Percentiles rank a stretch among this genome's conserved stretches.
Evolutionary conservation across 2,888 invertebrate species (phyloP).

Genomic region (Zootermopsis nevadensis): DNA sequence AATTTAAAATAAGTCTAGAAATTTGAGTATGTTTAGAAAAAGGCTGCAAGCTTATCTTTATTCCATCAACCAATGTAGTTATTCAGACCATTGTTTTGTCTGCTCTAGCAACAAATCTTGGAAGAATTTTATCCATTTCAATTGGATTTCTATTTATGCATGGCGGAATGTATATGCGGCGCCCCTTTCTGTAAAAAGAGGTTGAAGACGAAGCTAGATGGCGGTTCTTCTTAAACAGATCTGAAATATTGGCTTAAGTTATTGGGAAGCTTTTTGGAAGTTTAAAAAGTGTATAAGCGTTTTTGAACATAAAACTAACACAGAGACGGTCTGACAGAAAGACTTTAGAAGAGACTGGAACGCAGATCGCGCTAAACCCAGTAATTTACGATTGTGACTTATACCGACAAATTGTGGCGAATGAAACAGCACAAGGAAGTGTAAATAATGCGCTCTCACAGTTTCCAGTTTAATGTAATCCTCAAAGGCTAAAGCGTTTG

Average conservation of each 20-base stretch:
- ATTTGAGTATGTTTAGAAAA: too few relatives aligned
- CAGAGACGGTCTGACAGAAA: not conserved
- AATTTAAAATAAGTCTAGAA: too few relatives aligned
- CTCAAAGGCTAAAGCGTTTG: too few relatives aligned
- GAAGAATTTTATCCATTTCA: not conserved
- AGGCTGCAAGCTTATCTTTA: too few relatives aligned
- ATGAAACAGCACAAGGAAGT: not conserved
- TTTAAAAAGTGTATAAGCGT: not conserved
- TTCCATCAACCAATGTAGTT: not conserved
- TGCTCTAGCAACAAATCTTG: not conserved
- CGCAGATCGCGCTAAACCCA: not conserved
- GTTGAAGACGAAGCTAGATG: not conserved
- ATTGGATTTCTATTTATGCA: not conserved
- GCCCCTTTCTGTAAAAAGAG: not conserved
- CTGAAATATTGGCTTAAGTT: not conserved
- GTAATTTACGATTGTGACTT: not conserved
- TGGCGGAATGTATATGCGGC: not conserved
- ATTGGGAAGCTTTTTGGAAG: not conserved
- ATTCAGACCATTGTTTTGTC: not conserved
- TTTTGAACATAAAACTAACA: not conserved
- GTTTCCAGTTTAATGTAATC: too few relatives aligned
- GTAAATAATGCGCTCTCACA: not conserved
- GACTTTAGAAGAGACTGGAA: not conserved
- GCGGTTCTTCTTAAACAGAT: not conserved
- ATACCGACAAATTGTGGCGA: not conserved